A percentile compares a stretch with the other conserved stretches of the same genome.
Conservation (phyloP, 2,113 vertebrate genomes). For the Silurus glanis region DNA sequence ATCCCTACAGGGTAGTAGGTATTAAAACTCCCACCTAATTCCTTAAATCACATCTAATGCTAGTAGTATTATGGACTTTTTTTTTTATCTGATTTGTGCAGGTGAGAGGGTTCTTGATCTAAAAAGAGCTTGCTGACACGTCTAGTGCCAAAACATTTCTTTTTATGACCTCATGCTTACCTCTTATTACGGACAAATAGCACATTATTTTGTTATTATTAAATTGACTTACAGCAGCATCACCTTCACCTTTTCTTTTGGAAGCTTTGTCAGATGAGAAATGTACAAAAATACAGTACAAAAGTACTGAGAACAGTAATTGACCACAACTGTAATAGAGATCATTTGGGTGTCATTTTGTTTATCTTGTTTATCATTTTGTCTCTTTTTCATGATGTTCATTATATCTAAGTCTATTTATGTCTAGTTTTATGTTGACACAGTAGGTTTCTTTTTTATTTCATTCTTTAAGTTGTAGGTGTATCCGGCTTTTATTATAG, state of each 20-base stretch:
- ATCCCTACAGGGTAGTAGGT: neutral
- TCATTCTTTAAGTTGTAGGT: neutral
- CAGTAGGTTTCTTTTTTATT: neutral
- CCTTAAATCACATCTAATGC: neutral
- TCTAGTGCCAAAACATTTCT: neutral
- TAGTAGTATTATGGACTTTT: neutral
- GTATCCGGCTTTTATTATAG: neutral
- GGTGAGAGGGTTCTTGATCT: neutral
- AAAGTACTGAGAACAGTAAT: neutral
- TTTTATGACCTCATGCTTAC: neutral
- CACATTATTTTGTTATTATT: neutral
- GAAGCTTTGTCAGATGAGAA: neutral
- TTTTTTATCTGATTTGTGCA: neutral
- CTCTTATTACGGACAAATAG: neutral
- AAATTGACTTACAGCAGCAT: neutral
- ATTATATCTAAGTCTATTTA: conserved; percentile 15
- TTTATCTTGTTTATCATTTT: neutral
- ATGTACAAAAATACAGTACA: neutral
- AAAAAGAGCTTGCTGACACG: neutral
- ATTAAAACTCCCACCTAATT: neutral
- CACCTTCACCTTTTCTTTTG: no score
- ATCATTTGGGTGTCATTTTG: conserved; percentile 2
- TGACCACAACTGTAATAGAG: neutral
- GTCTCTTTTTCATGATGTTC: neutral
- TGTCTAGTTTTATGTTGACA: neutral